A percentile compares a stretch with the other conserved stretches of the same genome.
phyloP scores from a whole-genome alignment of 1,140 invertebrate species.

The Philotrypesis tridentata region DNA sequence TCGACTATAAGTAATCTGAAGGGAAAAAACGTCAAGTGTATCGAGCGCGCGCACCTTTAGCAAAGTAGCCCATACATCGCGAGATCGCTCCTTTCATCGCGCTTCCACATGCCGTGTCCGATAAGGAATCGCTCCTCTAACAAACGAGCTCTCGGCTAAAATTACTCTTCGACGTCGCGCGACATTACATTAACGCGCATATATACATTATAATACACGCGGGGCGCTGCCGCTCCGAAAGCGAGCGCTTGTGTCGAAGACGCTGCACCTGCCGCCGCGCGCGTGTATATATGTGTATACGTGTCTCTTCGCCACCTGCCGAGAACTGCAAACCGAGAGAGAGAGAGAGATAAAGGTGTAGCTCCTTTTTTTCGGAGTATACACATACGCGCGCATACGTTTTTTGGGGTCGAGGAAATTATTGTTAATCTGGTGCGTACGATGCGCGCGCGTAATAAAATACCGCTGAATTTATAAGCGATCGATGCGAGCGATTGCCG shows the following conservation, averaged over 20 bases:
- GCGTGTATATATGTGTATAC: too few species aligned
- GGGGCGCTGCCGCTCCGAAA: background rate
- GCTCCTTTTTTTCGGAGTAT: background rate
- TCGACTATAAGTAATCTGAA: slow-evolving; percentile 9
- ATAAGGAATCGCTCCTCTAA: slow-evolving; percentile 25
- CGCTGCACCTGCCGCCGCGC: background rate
- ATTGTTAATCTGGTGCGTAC: background rate
- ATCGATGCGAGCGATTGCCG: too few species aligned
- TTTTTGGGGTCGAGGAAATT: background rate
- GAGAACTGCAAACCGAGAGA: background rate
- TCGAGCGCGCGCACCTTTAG: background rate
- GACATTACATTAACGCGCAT: slow-evolving; percentile 25
- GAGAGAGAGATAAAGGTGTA: background rate
- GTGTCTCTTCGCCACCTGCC: slow-evolving; percentile 38
- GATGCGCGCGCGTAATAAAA: too few species aligned
- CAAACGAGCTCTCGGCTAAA: slow-evolving; percentile 16
- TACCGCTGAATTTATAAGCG: too few species aligned
- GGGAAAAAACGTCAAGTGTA: background rate
- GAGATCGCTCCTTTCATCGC: slow-evolving; percentile 19
- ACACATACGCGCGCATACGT: background rate
- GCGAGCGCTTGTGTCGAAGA: background rate
- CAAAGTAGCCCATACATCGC: background rate
- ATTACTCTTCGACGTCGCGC: slow-evolving; percentile 17
- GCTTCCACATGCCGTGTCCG: background rate
- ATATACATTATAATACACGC: slow-evolving; percentile 7